Evolutionary conservation across 2,113 vertebrate genomes (phyloP).

Genomic region (Todiramphus saurophagus): DNA sequence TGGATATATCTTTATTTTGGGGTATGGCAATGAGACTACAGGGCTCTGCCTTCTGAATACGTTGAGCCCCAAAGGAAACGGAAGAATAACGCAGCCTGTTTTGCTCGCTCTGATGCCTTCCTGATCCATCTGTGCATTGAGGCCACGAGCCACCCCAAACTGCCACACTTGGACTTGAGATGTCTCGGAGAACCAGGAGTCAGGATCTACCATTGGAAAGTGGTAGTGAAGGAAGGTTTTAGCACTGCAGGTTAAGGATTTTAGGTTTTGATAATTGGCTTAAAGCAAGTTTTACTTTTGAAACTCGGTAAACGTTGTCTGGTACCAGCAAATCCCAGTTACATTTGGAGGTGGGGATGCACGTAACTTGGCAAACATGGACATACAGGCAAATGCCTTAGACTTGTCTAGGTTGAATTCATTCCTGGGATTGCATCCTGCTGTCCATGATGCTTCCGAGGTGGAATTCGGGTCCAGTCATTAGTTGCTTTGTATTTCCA

Average conservation of each 20-base stretch:
- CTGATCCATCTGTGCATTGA: not conserved
- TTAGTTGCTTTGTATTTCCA: not conserved
- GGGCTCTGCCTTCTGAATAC: not conserved
- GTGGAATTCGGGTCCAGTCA: not conserved
- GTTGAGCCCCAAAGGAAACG: not conserved
- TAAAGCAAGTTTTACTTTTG: not conserved
- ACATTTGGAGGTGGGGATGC: not conserved
- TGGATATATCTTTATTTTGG: not conserved
- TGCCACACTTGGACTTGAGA: not conserved
- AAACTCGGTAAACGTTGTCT: not conserved
- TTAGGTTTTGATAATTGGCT: not conserved
- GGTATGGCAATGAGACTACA: not conserved
- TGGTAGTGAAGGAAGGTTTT: not conserved
- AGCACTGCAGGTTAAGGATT: not conserved
- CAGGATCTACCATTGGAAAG: fast-evolving
- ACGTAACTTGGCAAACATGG: fast-evolving
- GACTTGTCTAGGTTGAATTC: not conserved
- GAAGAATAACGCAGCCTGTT: not conserved
- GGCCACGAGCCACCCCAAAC: not conserved
- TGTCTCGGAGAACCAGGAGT: not conserved
- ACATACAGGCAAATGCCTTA: not conserved
- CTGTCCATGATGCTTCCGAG: not conserved
- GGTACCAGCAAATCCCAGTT: not conserved
- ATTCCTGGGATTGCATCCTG: not conserved
- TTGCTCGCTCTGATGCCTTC: not conserved